Conservation (phyloP, 1,140 invertebrate species). For the Micrasema longulum region DNA sequence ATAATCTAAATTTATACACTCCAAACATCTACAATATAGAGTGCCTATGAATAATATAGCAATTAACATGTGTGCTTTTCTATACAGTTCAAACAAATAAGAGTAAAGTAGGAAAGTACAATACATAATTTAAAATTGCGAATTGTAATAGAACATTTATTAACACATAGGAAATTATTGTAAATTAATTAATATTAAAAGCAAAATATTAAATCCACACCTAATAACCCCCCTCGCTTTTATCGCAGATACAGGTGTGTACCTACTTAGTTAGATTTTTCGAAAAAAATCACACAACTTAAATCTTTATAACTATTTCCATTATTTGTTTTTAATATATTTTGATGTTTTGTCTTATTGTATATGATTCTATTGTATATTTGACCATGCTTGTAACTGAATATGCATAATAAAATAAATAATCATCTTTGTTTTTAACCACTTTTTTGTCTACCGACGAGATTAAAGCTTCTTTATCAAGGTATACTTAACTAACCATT, state of each 20-base stretch:
- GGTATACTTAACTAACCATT: neutral
- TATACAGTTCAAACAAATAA: neutral
- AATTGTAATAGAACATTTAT: neutral
- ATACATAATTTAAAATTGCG: neutral
- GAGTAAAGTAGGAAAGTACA: neutral
- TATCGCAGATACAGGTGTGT: no score
- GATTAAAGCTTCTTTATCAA: no score
- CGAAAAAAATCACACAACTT: neutral
- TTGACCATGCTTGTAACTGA: neutral
- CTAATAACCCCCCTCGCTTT: no score
- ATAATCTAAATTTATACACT: neutral
- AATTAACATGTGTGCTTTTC: neutral
- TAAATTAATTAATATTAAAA: neutral
- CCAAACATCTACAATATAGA: neutral
- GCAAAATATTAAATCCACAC: no score
- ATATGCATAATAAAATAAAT: neutral
- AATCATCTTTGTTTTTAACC: neutral
- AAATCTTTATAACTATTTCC: neutral
- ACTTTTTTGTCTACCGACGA: neutral
- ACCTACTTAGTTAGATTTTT: neutral
- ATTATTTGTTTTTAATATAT: neutral
- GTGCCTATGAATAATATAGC: neutral
- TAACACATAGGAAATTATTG: neutral
- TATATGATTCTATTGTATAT: neutral
- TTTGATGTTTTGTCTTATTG: neutral